phyloP scores from a whole-genome alignment of 2,113 vertebrate species.

The Cyprinodon brontotheroides region DNA sequence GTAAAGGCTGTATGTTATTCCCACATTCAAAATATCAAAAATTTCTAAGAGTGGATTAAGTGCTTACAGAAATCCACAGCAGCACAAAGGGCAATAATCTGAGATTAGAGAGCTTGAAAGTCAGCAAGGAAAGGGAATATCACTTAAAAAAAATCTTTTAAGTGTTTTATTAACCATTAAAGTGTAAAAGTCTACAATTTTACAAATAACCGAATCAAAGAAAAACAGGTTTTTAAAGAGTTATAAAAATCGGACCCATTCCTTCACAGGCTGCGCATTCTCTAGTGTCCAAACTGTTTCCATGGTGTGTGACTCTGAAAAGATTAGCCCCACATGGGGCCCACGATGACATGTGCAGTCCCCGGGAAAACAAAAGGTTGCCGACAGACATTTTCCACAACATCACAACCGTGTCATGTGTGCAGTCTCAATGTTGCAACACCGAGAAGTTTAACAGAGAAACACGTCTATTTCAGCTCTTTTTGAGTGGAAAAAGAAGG shows the following conservation, averaged over 20 bases:
- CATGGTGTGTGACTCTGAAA: constrained; percentile 17
- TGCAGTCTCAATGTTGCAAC: constrained; percentile 35
- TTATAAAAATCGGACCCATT: constrained; percentile 26
- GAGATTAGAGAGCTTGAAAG: background rate
- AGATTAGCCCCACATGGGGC: constrained; percentile 3
- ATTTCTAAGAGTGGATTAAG: too few relatives aligned
- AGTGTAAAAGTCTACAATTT: background rate
- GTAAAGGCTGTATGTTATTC: too few relatives aligned
- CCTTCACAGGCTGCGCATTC: constrained; percentile 2
- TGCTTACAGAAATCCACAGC: too few relatives aligned
- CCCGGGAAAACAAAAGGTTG: constrained; percentile 43
- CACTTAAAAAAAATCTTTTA: background rate
- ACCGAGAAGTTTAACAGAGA: constrained; percentile 12
- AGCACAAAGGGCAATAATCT: background rate
- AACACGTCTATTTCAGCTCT: background rate
- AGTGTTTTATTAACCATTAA: background rate
- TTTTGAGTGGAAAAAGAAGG: too few relatives aligned
- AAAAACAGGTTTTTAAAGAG: background rate
- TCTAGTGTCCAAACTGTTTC: constrained; percentile 25
- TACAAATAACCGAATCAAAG: background rate
- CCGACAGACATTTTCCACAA: constrained; percentile 64
- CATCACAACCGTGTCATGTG: constrained; percentile 39
- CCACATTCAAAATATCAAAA: too few relatives aligned
- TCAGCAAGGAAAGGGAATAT: background rate
- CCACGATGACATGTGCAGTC: constrained; percentile 41